Conservation (phyloP, 2,888 invertebrate genomes). For the Diarsia mendica region DNA sequence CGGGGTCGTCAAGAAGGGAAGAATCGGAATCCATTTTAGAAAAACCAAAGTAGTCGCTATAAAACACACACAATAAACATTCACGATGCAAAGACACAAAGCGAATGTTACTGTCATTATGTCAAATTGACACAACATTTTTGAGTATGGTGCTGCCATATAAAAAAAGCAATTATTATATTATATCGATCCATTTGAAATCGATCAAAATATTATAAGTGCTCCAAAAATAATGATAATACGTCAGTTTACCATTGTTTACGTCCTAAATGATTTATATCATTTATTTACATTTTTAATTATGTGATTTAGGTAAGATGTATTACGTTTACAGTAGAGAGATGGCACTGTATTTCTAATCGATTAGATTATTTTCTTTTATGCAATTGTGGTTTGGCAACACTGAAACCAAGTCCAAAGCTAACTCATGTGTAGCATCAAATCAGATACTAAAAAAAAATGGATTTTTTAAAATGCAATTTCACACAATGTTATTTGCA, state of each 20-base stretch:
- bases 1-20: slow-evolving; percentile 15
- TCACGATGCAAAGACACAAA: slow-evolving; percentile 2
- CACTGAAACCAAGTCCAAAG: neutral
- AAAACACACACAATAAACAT: neutral
- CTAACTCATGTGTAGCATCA: neutral
- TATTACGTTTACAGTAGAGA: neutral
- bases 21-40: slow-evolving; percentile 11
- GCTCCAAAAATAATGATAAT: neutral
- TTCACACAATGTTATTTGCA: too few species aligned
- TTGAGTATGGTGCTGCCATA: neutral
- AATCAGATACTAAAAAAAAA: neutral
- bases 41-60: neutral
- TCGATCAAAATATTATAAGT: neutral
- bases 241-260: neutral
- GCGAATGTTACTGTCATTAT: neutral
- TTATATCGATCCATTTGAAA: neutral
- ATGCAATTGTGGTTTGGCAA: neutral
- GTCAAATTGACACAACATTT: neutral
- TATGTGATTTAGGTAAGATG: neutral
- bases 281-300: neutral
- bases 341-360: neutral
- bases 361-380: neutral
- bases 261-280: neutral
- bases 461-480: too few species aligned
- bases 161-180: neutral